A percentile compares a stretch with the other conserved stretches of the same genome.
Evolutionary conservation across 2,888 invertebrate genomes (phyloP).

Genomic region (Peribatodes rhomboidaria): DNA sequence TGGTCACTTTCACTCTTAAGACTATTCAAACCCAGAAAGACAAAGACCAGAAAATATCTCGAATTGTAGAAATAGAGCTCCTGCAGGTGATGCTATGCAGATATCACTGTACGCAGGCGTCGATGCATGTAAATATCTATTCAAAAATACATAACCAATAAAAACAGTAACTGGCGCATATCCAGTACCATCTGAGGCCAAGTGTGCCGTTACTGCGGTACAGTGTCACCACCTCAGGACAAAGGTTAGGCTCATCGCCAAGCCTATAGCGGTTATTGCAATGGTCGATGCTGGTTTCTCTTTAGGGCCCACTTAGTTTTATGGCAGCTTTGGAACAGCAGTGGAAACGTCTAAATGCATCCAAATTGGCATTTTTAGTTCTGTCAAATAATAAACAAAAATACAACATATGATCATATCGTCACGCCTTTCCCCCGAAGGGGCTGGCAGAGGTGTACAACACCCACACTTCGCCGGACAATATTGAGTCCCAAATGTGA

Average conservation of each 20-base stretch:
- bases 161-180: conserved; percentile 38
- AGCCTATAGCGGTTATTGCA: conserved; percentile 33
- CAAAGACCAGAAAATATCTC: no score
- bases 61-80: no score
- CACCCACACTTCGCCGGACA: no score
- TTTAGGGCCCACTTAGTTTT: conserved; percentile 26
- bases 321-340: conserved; percentile 6
- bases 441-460: no score
- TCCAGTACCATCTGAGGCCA: conserved; percentile 42
- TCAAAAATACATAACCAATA: conserved; percentile 11
- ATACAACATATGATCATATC: no score
- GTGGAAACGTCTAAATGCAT: not conserved
- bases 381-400: no score
- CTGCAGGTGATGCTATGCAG: no score
- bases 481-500: no score
- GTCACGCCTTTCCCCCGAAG: no score
- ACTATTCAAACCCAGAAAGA: no score
- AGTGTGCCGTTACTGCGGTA: conserved; percentile 31
- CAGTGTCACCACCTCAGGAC: conserved; percentile 31
- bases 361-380: no score
- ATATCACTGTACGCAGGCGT: not conserved
- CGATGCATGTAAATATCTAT: conserved; percentile 6
- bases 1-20: no score
- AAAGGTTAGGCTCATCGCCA: conserved; percentile 44
- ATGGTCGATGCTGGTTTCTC: conserved; percentile 17